phyloP scores from a whole-genome alignment of 35 echinoderm and acorn worm genomes.

The Acanthaster planci region DNA sequence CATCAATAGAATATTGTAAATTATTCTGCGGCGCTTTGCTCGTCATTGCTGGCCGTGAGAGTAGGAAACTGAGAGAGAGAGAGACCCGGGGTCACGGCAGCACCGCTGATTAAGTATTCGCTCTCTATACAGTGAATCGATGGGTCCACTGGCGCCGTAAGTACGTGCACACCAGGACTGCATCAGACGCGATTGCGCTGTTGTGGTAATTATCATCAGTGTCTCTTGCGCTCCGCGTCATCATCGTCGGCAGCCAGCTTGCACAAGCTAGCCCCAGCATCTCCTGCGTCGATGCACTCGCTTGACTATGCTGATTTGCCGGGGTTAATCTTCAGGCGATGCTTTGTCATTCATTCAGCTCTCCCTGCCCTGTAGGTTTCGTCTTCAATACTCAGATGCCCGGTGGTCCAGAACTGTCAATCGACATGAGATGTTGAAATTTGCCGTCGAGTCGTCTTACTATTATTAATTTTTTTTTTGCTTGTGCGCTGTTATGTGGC shows the following conservation, averaged over 20 bases:
- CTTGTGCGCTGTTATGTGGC: too few relatives aligned
- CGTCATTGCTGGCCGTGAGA: not conserved
- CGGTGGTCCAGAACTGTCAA: too few relatives aligned
- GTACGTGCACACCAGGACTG: not conserved
- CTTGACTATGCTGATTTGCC: not conserved
- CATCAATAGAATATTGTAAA: not conserved
- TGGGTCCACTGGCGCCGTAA: not conserved
- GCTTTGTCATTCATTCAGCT: slow-evolving; percentile 6
- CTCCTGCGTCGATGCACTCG: not conserved
- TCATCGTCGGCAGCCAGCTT: not conserved
- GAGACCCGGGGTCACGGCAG: not conserved
- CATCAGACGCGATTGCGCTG: not conserved
- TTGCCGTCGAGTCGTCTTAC: too few relatives aligned
- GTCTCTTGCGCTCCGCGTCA: not conserved
- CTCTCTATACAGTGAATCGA: not conserved
- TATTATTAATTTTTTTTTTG: too few relatives aligned
- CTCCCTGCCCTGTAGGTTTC: too few relatives aligned
- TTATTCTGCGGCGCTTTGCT: not conserved
- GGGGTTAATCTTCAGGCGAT: not conserved
- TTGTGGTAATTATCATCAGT: not conserved
- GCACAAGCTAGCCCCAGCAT: not conserved
- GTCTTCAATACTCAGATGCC: too few relatives aligned
- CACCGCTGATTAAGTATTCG: slow-evolving; percentile 6
- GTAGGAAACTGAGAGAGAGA: not conserved
- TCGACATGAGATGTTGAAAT: too few relatives aligned